Base-by-base conservation (phyloP, 2,113 vertebrate species). In the Probosciger aterrimus region DNA sequence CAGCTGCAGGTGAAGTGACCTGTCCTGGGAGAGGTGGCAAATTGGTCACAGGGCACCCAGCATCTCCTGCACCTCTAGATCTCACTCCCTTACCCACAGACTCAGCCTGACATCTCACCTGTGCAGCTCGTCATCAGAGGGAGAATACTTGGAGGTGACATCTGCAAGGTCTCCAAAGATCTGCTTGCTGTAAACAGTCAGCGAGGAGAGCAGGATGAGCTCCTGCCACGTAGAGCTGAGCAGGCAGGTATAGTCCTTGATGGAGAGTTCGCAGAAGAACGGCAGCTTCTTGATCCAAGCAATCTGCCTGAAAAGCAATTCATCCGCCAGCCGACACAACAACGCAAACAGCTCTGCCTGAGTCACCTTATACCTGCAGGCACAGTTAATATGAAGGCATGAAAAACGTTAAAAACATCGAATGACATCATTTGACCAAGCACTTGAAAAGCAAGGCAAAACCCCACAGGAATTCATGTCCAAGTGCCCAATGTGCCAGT, bases 271-370 rank as follows among this genome's bases (percentile, higher is more conserved):
- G 0, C 99, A 99, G 98, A 99, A 99, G 98, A 99, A 99, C 0
- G 99, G 99, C 97, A 99, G 98, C 98, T 99, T 99, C 98, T 99
- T 99, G 97, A 99, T 99, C 99, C 99, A 99, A 85, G 99, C 98
- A 95, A 99, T 99, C 98, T 99, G 99, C 53, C 99, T 98, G 97
- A 99, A 99, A 68, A 99, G 99, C 95, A 99, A 98, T 97, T 99
- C 99, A 7, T 99, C 99, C 0, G 99, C 99, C 98, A 99, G 98
- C 28, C 99, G 99, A 88, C 99, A 99, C 93, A 99, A 97, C 97
- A 99, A 96, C 4, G 99, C 99, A 59, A 99, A 99, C 68, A 99
- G 98, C 98, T 99, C 99, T 92, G 99, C 99, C 98, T 99, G 99
- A 28, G 99, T 99, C 97, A 99, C 99, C 94, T 99, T 98, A 49